These are phyloP conservation scores for Vulpes ferrilata DNA, from an alignment of 2,113 vertebrate genomes.

Conservation along the genomic window DNA sequence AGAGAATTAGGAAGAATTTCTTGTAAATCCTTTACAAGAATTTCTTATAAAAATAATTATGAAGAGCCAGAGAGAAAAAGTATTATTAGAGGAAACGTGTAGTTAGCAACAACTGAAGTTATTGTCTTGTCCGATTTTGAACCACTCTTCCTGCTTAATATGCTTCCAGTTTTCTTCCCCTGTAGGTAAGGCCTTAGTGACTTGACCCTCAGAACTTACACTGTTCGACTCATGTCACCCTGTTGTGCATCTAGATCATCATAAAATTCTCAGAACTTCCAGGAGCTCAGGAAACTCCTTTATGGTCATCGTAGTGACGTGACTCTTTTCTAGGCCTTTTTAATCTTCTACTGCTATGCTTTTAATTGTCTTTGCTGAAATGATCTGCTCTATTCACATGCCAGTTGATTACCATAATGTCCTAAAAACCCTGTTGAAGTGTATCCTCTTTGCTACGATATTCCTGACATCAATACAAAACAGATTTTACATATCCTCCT, in stretches of 20 bases:
- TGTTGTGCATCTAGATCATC: neutral
- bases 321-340: neutral
- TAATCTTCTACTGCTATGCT: neutral
- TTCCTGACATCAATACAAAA: neutral
- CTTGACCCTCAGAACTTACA: neutral
- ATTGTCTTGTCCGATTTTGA: neutral
- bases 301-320: rapidly evolving
- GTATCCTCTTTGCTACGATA: neutral
- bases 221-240: neutral
- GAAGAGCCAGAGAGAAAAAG: too few relatives aligned
- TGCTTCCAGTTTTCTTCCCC: neutral
- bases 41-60: neutral
- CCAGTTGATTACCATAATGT: neutral
- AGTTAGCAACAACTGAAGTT: neutral
- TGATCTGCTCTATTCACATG: neutral
- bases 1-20: neutral
- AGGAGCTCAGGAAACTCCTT: neutral
- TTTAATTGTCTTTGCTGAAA: slow-evolving; percentile 4
- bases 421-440: neutral
- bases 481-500: neutral
- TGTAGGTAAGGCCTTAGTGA: neutral
- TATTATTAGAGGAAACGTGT: neutral
- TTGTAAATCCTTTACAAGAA: too few relatives aligned
- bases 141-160: neutral
- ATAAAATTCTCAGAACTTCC: neutral